phyloP scores from a whole-genome alignment of 2,888 invertebrate species.

The Athalia rosae region DNA sequence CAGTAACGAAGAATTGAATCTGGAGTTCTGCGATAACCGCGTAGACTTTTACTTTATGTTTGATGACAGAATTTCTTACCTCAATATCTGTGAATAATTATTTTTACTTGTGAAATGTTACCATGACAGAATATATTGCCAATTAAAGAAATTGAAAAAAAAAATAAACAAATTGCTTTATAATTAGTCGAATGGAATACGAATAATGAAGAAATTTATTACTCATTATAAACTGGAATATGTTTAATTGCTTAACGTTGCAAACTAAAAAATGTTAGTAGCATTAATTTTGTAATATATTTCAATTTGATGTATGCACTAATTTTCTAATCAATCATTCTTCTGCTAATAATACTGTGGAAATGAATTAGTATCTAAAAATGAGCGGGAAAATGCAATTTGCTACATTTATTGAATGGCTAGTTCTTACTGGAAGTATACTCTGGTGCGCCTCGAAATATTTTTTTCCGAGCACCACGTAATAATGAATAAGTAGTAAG shows the following conservation, averaged over 20 bases:
- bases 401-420: background rate
- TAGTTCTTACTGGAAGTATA: background rate
- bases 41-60: background rate
- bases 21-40: background rate
- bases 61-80: background rate
- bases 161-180: background rate
- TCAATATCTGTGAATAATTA: background rate
- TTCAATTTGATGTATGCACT: no score
- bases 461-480: background rate
- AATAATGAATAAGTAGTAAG: background rate
- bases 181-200: background rate
- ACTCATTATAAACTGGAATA: no score
- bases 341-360: no score
- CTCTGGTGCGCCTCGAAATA: background rate
- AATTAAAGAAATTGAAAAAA: background rate
- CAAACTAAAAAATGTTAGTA: no score
- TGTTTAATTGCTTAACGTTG: no score
- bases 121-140: conserved; percentile 27
- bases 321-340: no score
- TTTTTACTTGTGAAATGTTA: conserved; percentile 17
- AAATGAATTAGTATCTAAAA: no score
- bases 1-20: conserved; percentile 22
- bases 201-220: no score
- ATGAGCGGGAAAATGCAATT: no score
- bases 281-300: no score